These are phyloP conservation scores for Cephus nigrinus DNA, from an alignment of 2,888 invertebrate species.

Conservation along the genomic window DNA sequence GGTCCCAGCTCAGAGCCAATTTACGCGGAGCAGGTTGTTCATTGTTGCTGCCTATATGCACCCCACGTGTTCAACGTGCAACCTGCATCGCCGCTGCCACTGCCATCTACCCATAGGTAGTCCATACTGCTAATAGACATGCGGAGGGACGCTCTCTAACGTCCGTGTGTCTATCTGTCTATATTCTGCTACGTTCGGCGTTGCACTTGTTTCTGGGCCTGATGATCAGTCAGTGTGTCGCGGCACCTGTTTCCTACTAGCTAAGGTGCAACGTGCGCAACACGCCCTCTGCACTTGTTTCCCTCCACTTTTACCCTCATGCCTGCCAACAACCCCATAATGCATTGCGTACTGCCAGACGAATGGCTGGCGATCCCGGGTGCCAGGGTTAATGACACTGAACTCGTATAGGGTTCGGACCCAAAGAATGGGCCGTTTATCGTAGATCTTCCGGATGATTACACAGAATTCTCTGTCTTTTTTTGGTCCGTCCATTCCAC, in stretches of 20 bases:
- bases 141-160: conserved; percentile 36
- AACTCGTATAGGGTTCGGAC: background rate
- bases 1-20: background rate
- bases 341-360: conserved; percentile 17
- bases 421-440: background rate
- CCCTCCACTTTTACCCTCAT: conserved; percentile 23
- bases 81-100: conserved; percentile 32
- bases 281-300: conserved; percentile 23
- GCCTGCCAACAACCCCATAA: conserved; percentile 39
- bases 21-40: background rate
- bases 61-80: conserved; percentile 12
- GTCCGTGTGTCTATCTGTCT: conserved; percentile 37
- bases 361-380: background rate
- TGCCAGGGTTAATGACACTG: background rate
- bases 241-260: conserved; percentile 53
- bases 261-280: background rate
- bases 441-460: background rate
- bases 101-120: background rate
- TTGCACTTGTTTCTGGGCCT: conserved; percentile 21
- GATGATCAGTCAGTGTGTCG: conserved; percentile 47
- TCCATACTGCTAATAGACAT: background rate
- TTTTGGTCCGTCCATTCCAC: background rate
- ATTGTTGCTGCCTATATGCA: background rate
- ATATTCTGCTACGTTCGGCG: conserved; percentile 1
- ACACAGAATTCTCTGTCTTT: background rate